Base-by-base conservation (phyloP, 2,888 invertebrate genomes). In the Cryptocephalus moraei region DNA sequence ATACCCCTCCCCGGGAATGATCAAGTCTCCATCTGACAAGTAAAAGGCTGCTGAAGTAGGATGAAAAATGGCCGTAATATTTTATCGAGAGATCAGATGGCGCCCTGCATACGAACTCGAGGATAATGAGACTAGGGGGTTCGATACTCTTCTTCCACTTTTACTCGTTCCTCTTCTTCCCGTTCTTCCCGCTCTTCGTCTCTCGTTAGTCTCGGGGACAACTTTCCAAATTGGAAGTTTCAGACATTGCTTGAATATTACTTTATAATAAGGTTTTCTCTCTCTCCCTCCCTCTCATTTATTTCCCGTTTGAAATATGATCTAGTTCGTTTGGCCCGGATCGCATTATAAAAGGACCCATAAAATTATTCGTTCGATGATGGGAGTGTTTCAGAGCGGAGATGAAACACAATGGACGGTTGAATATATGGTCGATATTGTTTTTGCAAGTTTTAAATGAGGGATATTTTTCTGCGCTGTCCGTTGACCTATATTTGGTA, bases 71-170 rank as follows among this genome's bases (percentile, higher is more conserved):
- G 66, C 65, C 64, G 66, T 68, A 70, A 71, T 71, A 71, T 71
- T 71, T 71, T 71, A 71, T 71, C 70, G 68, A 64, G 67, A 69
- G 71, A 70, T 70, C 70, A 70, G 69, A 70, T 70, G 70, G 70
- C 69, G 68, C 68, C 65, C 63, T 68, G 71, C 70, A 71, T 71
- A 71, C 71, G 68, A 68, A 67, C 65, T 62, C 60, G 60, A 60
- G 70, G 71, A 71, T 71, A 71, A 71, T 71, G 71, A 71, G 71
- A 69, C 68, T 63, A 63, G 62, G 59, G 62, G 58, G 63, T 66
- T 65, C 65, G 66, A 67, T 65, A 65, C 66, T 65, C 67, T 63
- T 63, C 64, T 56, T 59, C 58, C 60, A 55, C 55, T 56, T 55
- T 56, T 8, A 8, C n/a, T 10, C 56, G 55, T 54, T 47, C 57